Evolutionary conservation across 1,140 invertebrate genomes (phyloP).

Genomic region (Atta colombica): DNA sequence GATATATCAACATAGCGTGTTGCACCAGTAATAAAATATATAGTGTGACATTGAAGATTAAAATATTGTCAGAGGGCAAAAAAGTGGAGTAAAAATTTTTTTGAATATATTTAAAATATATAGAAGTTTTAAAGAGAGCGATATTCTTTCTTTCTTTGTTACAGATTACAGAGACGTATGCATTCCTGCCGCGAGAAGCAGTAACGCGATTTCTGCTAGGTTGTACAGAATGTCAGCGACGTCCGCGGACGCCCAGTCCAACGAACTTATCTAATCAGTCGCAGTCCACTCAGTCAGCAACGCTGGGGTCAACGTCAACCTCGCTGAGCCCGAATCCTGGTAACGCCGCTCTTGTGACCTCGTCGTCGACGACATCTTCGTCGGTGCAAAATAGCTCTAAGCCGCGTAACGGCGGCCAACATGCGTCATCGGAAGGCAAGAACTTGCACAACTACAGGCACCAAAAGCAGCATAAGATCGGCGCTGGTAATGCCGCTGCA

Average conservation of each 20-base stretch:
- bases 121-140: not conserved
- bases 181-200: slow-evolving; percentile 97
- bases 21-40: too few relatives aligned
- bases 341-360: slow-evolving; percentile 71
- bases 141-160: slow-evolving; percentile 80
- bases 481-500: not conserved
- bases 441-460: slow-evolving; percentile 83
- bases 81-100: not conserved
- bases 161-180: slow-evolving; percentile 98
- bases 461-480: slow-evolving; percentile 71
- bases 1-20: too few relatives aligned
- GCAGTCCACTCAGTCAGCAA: slow-evolving; percentile 64
- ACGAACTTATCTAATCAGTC: slow-evolving; percentile 80
- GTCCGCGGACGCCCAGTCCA: slow-evolving; percentile 91
- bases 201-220: slow-evolving; percentile 97
- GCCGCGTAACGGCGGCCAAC: slow-evolving; percentile 78
- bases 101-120: not conserved
- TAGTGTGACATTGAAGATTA: not conserved
- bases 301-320: slow-evolving; percentile 65
- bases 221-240: slow-evolving; percentile 96
- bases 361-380: slow-evolving; percentile 75
- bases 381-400: slow-evolving; percentile 78
- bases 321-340: slow-evolving; percentile 37
- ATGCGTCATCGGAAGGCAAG: slow-evolving; percentile 78
- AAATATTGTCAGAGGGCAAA: not conserved